Conservation (phyloP, 2,888 invertebrate genomes). For the Drosophila phalerata region DNA sequence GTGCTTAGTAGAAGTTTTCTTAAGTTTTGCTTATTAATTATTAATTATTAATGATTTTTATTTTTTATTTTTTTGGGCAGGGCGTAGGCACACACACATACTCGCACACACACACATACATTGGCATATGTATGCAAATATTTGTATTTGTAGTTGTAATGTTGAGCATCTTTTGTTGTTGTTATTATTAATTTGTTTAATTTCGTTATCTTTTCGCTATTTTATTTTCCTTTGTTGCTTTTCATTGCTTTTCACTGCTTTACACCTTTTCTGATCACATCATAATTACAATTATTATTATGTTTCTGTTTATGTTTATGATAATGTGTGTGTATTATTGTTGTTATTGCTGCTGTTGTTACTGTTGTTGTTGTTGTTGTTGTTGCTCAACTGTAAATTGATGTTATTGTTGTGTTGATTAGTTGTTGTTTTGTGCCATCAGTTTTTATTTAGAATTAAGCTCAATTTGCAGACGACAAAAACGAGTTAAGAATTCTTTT, state of each 20-base stretch:
- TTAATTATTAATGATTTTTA: not conserved
- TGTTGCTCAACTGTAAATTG: constrained; percentile 30
- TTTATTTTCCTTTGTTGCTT: not conserved
- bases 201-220: constrained; percentile 7
- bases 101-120: constrained; percentile 24
- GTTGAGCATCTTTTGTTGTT: constrained; percentile 36
- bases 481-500: constrained; percentile 18
- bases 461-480: constrained; percentile 7
- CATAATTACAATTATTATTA: constrained; percentile 31
- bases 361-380: constrained; percentile 10
- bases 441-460: constrained; percentile 1
- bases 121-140: constrained; percentile 24
- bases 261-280: constrained; percentile 42
- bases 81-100: constrained; percentile 15
- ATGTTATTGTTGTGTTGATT: constrained; percentile 6
- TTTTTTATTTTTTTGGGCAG: constrained; percentile 5
- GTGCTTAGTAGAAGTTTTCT: constrained; percentile 2
- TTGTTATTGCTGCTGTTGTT: constrained; percentile 6
- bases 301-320: constrained; percentile 32
- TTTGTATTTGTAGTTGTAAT: constrained; percentile 21
- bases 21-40: constrained; percentile 1
- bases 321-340: constrained; percentile 18
- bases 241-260: constrained; percentile 21
- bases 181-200: not conserved
- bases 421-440: constrained; percentile 10